Conservation (phyloP, 2,888 invertebrate species). For the Entomobrya multifasciata region DNA sequence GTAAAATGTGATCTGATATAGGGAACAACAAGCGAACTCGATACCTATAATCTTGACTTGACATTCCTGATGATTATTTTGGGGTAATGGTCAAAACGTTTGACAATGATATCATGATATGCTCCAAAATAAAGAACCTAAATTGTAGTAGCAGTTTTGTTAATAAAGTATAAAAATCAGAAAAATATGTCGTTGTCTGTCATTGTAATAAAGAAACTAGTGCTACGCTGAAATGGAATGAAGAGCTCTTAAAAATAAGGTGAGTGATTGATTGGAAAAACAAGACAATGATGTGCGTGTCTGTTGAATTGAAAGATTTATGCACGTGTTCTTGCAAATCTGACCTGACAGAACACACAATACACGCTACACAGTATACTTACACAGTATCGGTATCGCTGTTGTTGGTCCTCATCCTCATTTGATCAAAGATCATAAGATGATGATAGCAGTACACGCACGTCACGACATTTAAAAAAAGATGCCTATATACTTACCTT, state of each 20-base stretch:
- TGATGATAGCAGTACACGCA: constrained; percentile 41
- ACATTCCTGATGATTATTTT: too few relatives aligned
- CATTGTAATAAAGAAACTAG: constrained; percentile 8
- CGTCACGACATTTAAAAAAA: constrained; percentile 52
- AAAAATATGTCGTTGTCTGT: constrained; percentile 19
- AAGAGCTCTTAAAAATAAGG: constrained; percentile 1
- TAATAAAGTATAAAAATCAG: neutral
- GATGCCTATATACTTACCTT: neutral
- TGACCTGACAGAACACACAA: neutral
- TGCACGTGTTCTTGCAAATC: constrained; percentile 35
- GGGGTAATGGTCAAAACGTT: too few relatives aligned
- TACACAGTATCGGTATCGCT: neutral
- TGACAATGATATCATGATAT: too few relatives aligned
- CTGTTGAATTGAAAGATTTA: constrained; percentile 30
- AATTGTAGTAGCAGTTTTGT: too few relatives aligned
- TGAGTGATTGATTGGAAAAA: constrained; percentile 40
- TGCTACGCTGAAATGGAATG: constrained; percentile 7
- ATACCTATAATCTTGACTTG: too few relatives aligned
- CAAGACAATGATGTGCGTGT: constrained; percentile 47
- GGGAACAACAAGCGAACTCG: too few relatives aligned
- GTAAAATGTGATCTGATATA: neutral
- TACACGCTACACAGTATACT: neutral
- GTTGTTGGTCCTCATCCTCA: too few relatives aligned
- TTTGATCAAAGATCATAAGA: neutral
- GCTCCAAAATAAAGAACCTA: too few relatives aligned